phyloP scores from a whole-genome alignment of 2,797 vertebrate genomes.

The Enteromius fasciolatus region DNA sequence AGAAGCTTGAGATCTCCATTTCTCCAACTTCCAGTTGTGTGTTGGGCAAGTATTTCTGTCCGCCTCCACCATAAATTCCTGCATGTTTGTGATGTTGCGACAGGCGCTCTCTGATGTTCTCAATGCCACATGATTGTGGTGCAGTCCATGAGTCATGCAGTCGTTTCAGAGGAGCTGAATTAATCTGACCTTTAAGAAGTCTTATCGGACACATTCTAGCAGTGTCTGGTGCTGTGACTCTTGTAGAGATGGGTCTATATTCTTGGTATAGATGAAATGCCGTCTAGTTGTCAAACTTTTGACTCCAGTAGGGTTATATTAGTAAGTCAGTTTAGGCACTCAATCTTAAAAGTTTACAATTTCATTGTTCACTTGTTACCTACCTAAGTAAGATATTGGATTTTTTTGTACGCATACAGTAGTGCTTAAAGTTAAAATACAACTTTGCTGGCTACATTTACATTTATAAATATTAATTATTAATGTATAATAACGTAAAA shows the following conservation, averaged over 20 bases:
- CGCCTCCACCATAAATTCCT: constrained; percentile 63
- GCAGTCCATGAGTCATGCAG: constrained; percentile 68
- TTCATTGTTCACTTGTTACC: constrained; percentile 1
- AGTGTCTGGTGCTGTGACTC: constrained; percentile 55
- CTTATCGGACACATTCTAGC: constrained; percentile 52
- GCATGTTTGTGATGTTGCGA: constrained; percentile 66
- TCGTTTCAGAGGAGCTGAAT: constrained; percentile 48
- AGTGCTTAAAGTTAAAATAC: neutral
- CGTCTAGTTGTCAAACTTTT: neutral
- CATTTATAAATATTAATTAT: neutral
- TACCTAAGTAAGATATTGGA: neutral
- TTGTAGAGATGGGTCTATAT: neutral
- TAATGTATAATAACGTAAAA: neutral
- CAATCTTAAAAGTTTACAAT: neutral
- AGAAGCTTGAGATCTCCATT: neutral
- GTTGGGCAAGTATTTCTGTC: constrained; percentile 53
- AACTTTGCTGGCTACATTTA: neutral
- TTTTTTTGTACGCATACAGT: neutral
- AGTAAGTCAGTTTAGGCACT: neutral
- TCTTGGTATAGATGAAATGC: neutral
- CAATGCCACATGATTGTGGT: constrained; percentile 65
- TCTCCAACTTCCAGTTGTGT: neutral
- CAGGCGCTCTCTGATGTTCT: constrained; percentile 66
- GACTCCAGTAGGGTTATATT: neutral
- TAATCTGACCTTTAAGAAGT: constrained; percentile 66